Conservation (phyloP, 2,797 vertebrate species). For the Poeciliopsis infans region DNA sequence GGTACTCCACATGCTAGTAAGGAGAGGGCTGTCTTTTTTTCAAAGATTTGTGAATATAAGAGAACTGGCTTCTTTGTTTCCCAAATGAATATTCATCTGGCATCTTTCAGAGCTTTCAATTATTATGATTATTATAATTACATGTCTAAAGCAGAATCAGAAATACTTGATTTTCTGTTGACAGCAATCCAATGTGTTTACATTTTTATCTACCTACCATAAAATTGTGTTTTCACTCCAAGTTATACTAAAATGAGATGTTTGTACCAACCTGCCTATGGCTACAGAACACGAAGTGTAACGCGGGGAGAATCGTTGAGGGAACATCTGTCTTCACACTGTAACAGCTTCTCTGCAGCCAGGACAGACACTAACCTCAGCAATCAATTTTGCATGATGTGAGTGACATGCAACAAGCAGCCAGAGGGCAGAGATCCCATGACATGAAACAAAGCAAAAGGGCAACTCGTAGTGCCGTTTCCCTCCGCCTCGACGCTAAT, state of each 20-base stretch:
- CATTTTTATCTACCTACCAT: background rate
- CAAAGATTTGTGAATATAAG: background rate
- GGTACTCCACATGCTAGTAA: background rate
- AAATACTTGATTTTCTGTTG: background rate
- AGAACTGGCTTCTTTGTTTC: background rate
- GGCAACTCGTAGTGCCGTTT: constrained; percentile 20
- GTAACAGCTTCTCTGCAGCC: constrained; percentile 46
- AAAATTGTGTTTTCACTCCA: background rate
- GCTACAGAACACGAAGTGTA: constrained; percentile 12
- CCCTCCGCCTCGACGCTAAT: constrained; percentile 45
- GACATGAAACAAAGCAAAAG: constrained; percentile 58
- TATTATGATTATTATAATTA: background rate
- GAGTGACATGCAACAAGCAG: constrained; percentile 62
- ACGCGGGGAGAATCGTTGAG: constrained; percentile 25
- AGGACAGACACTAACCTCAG: constrained; percentile 38
- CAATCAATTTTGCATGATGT: constrained; percentile 69
- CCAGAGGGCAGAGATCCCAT: constrained; percentile 53
- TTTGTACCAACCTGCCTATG: background rate
- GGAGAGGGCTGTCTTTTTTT: background rate
- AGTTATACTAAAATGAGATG: background rate
- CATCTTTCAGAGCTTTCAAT: background rate
- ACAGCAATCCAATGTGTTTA: background rate
- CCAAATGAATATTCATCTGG: background rate
- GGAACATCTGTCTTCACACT: constrained; percentile 44
- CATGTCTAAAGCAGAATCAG: background rate